Percentiles rank a stretch among this genome's conserved stretches.
Conservation (phyloP, 1,140 invertebrate species). For the Hermetia illucens region DNA sequence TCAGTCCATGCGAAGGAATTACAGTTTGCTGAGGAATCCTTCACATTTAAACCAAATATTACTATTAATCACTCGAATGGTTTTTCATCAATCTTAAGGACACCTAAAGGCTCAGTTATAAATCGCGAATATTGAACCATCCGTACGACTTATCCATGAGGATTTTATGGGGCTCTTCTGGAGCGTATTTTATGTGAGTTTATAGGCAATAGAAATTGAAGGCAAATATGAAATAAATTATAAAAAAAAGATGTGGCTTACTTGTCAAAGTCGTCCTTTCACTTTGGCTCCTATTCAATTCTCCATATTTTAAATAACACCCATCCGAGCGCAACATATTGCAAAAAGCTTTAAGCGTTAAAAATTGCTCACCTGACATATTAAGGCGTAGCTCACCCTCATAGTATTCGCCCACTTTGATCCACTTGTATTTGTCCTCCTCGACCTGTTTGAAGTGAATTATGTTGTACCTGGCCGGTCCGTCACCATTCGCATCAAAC, state of each 20-base stretch:
- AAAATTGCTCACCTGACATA: constrained; percentile 48
- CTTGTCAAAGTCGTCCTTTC: background rate
- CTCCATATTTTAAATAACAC: background rate
- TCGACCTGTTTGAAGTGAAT: constrained; percentile 82
- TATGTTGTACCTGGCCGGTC: constrained; percentile 86
- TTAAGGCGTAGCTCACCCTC: constrained; percentile 66
- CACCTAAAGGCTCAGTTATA: too few species aligned
- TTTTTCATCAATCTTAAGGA: too few species aligned
- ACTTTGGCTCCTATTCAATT: background rate
- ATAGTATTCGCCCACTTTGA: constrained; percentile 69
- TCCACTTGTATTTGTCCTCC: constrained; percentile 64
- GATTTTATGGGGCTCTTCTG: too few species aligned
- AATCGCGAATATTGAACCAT: too few species aligned
- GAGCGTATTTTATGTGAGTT: too few species aligned
- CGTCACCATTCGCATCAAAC: constrained; percentile 80
- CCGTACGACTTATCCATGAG: too few species aligned
- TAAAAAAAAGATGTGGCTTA: background rate
- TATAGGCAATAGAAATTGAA: too few species aligned
- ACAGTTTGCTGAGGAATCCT: too few species aligned
- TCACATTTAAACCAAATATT: too few species aligned
- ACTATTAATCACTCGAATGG: too few species aligned
- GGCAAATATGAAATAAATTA: too few species aligned
- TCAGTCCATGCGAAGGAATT: too few species aligned
- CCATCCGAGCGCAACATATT: background rate
- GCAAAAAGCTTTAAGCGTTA: background rate